Percentiles rank a stretch among this genome's conserved stretches.
Conservation (phyloP, 1,140 invertebrate genomes). For the Drosophila pruinosa region DNA sequence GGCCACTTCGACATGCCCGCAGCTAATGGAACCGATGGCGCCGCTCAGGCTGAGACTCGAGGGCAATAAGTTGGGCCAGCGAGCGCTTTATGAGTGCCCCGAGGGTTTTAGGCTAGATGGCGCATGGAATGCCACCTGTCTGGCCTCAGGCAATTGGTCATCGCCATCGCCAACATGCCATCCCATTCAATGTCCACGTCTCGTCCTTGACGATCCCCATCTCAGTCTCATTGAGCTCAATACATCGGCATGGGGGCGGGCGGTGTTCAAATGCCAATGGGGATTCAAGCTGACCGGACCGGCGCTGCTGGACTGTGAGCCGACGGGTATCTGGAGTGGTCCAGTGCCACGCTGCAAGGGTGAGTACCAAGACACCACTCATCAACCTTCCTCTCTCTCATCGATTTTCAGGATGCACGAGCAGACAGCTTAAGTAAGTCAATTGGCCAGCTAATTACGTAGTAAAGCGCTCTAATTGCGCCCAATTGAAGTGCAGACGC, state of each 20-base stretch:
- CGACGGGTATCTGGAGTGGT: constrained; percentile 90
- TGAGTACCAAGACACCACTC: no score
- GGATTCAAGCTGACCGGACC: constrained; percentile 90
- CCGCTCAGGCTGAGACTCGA: constrained; percentile 86
- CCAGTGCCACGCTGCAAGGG: constrained; percentile 89
- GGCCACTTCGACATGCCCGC: constrained; percentile 85
- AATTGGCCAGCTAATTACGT: neutral
- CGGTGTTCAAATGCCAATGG: constrained; percentile 91
- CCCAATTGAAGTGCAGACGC: neutral
- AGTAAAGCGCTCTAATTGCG: neutral
- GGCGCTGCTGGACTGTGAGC: constrained; percentile 89
- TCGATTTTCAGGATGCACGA: no score
- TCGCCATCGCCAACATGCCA: constrained; percentile 88
- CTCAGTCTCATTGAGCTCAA: constrained; percentile 85
- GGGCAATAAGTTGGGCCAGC: constrained; percentile 88
- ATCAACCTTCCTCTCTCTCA: neutral
- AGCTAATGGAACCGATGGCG: constrained; percentile 82
- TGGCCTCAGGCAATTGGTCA: constrained; percentile 92
- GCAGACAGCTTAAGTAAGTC: neutral
- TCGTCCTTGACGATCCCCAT: constrained; percentile 85
- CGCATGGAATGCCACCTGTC: constrained; percentile 87
- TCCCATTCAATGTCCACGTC: constrained; percentile 88
- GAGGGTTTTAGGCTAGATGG: constrained; percentile 89
- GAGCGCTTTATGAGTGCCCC: constrained; percentile 85
- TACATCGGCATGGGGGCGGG: constrained; percentile 86